Evolutionary conservation across 2,888 invertebrate genomes (phyloP).

Genomic region (Lycia hirtaria): DNA sequence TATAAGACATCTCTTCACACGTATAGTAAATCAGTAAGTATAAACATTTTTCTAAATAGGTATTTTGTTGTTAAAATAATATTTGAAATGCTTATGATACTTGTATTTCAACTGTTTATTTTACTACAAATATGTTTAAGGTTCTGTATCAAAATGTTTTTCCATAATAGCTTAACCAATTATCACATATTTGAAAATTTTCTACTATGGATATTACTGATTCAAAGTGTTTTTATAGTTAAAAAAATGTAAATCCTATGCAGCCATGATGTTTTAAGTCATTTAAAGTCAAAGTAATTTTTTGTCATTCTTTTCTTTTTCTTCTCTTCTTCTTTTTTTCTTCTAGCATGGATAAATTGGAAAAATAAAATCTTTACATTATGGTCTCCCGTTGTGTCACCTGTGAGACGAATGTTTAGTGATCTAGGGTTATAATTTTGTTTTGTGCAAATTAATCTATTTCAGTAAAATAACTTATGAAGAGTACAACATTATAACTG

Average conservation of each 20-base stretch:
- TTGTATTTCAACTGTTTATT: neutral
- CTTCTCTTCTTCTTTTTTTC: no score
- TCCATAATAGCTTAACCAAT: neutral
- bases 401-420: neutral
- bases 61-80: neutral
- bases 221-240: no score
- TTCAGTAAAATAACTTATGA: neutral
- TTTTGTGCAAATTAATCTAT: neutral
- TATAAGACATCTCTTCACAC: neutral
- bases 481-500: neutral
- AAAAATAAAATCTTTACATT: no score
- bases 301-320: no score
- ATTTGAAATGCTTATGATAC: neutral
- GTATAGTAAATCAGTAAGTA: neutral
- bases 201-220: no score
- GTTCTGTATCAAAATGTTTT: no score
- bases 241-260: no score
- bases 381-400: no score
- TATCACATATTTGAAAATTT: neutral
- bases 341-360: no score
- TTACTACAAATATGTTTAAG: neutral
- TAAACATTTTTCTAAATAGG: no score
- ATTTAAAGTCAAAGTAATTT: no score
- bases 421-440: neutral
- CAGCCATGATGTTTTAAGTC: no score